A percentile compares a stretch with the other conserved stretches of the same genome.
phyloP scores from a whole-genome alignment of 1,140 invertebrate species.

The Maconellicoccus hirsutus region DNA sequence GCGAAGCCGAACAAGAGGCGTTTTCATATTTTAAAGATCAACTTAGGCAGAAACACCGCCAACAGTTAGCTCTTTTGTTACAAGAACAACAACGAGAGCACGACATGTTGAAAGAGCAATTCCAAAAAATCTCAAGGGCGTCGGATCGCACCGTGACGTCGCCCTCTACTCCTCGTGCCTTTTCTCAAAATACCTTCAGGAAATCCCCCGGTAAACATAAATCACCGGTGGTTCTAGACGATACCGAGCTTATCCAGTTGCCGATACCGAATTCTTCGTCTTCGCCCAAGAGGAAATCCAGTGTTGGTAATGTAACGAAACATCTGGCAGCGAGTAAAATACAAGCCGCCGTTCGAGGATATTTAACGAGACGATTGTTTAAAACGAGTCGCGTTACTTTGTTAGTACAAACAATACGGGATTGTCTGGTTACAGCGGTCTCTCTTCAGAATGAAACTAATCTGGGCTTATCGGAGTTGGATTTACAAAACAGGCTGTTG shows the following conservation, averaged over 20 bases:
- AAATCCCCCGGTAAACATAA: neutral
- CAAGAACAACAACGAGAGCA: neutral
- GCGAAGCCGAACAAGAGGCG: neutral
- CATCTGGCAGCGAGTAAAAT: constrained; percentile 24
- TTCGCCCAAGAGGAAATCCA: neutral
- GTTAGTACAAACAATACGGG: constrained; percentile 27
- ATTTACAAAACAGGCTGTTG: constrained; percentile 23
- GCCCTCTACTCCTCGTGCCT: neutral
- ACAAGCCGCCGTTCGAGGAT: constrained; percentile 26
- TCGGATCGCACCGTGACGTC: neutral
- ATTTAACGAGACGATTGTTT: constrained; percentile 26
- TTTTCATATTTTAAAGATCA: neutral
- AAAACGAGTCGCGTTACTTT: constrained; percentile 26
- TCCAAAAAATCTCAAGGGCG: neutral
- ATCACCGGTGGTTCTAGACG: neutral
- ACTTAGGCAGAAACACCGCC: neutral
- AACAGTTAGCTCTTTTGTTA: neutral
- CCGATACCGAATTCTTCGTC: neutral
- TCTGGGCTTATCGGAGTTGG: constrained; percentile 14
- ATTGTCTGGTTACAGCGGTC: constrained; percentile 26
- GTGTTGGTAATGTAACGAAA: neutral
- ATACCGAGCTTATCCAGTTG: neutral
- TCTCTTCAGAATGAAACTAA: constrained; percentile 24
- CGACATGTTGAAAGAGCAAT: constrained; percentile 7
- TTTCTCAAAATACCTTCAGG: neutral